Base-by-base conservation (phyloP, 2,113 vertebrate genomes). In the Heterochromis multidens region DNA sequence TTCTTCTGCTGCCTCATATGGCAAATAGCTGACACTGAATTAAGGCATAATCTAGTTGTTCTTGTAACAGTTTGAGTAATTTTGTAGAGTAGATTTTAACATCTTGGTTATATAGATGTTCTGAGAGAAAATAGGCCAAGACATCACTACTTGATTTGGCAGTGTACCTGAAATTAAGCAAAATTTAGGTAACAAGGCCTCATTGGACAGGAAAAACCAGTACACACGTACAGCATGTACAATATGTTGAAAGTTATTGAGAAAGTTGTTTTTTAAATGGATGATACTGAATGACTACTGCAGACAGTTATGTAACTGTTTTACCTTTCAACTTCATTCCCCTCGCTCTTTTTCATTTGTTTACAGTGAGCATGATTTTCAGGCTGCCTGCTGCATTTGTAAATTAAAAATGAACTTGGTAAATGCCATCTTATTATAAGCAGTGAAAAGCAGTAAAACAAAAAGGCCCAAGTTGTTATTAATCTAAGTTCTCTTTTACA, bases 151-250 rank as follows among this genome's bases (percentile, higher is more conserved):
- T 59, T 59, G 16, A 59, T 77, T 59, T 77, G 74, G 52, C 52
- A 35, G 31, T 58, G 23, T 19, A 37, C 37, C 31, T 58, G 14
- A 43, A 60, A 60, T 10, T 17, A 60, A 60, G 14, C 13, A 49
- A 49, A 49, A 17, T 49, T 16, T 49, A 17, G 16, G 14, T 46
- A 40, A 11, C 10, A 11, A 40, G 23, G 65, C 14, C 65, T 46
- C 16, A 46, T 70, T 70, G 65, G 13, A 43, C 37, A 10, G 14
- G 37, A 43, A 0, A 12, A n/a, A n/a, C n/a, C n/a, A 67, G 63
- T 43, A n/a, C 46, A 46, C 23, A 70, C 14, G 17, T 27, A 46
- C 27, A 0, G 0, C 65, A 70, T 46, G 17, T 70, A 27, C 0
- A 70, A 70, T 46, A 35, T 14, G 40, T 70, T 70, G 0, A 70